These are phyloP conservation scores for Monarcha castaneiventris DNA, from an alignment of 2,113 vertebrate genomes.

Conservation along the genomic window DNA sequence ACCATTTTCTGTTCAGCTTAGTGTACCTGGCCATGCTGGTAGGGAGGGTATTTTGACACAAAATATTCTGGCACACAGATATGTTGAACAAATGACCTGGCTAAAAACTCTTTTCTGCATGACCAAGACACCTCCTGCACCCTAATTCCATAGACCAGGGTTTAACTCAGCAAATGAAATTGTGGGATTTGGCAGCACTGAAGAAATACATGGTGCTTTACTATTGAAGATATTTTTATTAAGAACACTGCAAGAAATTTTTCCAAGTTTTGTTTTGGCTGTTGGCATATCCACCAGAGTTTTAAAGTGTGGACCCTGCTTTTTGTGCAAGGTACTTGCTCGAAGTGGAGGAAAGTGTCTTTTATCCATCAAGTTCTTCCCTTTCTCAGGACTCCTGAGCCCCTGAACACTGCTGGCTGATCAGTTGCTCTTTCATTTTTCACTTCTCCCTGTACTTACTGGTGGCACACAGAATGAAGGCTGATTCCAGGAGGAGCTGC, in stretches of 20 bases:
- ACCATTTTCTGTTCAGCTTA: not conserved
- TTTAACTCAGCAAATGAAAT: not conserved
- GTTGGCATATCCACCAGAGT: not conserved
- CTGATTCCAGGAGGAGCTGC: not conserved
- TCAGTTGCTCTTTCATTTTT: not conserved
- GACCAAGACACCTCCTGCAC: not conserved
- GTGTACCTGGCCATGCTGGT: not conserved
- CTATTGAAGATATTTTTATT: not conserved
- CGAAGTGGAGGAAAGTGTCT: not conserved
- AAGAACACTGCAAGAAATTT: not conserved
- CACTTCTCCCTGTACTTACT: not conserved
- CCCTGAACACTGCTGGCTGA: not conserved
- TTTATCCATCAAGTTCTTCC: not conserved
- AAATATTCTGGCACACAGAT: not conserved
- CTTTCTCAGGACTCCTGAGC: not conserved
- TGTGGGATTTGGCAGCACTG: not conserved
- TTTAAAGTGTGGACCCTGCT: not conserved
- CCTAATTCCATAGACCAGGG: not conserved
- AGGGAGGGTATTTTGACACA: not conserved
- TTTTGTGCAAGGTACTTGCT: not conserved
- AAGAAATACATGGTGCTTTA: not conserved
- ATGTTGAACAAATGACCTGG: not conserved
- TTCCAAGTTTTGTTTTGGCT: not conserved
- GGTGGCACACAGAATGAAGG: not conserved
- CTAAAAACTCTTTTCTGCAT: not conserved